A percentile compares a stretch with the other conserved stretches of the same genome.
These are phyloP conservation scores for Caracal caracal DNA, from an alignment of 2,113 vertebrate species.

Conservation along the genomic window DNA sequence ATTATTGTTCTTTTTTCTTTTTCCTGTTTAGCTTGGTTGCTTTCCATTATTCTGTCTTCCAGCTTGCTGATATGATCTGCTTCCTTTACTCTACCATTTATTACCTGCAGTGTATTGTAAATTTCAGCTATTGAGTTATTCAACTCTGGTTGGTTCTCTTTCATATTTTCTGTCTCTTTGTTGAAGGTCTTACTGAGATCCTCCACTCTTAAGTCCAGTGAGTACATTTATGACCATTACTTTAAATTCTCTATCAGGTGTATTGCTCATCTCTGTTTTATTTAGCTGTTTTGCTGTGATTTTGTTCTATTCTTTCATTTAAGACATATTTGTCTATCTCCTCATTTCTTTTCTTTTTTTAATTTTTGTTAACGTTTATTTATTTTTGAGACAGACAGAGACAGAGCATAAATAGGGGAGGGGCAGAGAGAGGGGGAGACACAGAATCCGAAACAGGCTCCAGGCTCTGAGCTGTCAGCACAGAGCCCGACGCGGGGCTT, in stretches of 20 bases:
- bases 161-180: neutral
- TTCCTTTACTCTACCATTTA: neutral
- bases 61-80: neutral
- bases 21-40: neutral
- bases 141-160: neutral
- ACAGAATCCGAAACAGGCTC: too few species aligned
- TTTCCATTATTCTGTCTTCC: neutral
- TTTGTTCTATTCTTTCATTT: neutral
- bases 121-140: neutral
- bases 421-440: too few species aligned
- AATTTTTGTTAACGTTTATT: too few species aligned
- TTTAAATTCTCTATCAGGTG: neutral
- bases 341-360: neutral
- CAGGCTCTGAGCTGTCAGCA: too few species aligned
- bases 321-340: neutral
- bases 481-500: rapidly evolving
- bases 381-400: too few species aligned
- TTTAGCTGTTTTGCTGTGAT: neutral
- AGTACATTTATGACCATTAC: neutral
- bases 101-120: neutral
- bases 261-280: neutral
- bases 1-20: neutral
- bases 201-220: neutral
- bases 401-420: too few species aligned
- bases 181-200: neutral